These are phyloP conservation scores for Macheiramphus alcinus DNA, from an alignment of 2,113 vertebrate genomes.

Conservation along the genomic window DNA sequence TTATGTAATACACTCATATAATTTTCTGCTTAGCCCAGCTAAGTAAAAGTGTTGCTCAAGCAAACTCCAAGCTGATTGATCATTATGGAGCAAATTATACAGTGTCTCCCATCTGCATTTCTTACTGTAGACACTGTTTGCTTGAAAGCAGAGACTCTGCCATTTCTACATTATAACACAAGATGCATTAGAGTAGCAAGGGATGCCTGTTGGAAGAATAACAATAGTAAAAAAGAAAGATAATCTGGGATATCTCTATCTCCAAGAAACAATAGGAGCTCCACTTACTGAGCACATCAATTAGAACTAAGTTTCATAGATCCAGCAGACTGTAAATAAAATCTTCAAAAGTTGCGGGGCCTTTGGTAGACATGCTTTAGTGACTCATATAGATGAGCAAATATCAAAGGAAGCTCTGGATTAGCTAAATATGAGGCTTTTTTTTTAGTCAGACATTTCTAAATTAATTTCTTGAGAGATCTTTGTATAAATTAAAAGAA, in stretches of 20 bases:
- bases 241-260: not conserved
- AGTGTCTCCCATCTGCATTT: not conserved
- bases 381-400: not conserved
- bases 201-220: not conserved
- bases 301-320: not conserved
- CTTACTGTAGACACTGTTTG: not conserved
- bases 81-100: not conserved
- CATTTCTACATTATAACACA: not conserved
- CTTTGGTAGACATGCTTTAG: not conserved
- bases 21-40: conserved; percentile 6
- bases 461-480: not conserved
- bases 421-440: not conserved
- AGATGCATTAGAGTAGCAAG: not conserved
- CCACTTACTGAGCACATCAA: not conserved
- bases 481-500: not conserved
- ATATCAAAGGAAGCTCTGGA: not conserved
- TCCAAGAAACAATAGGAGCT: not conserved
- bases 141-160: not conserved
- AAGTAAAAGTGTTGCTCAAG: not conserved
- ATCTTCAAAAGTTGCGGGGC: not conserved
- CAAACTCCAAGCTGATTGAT: not conserved
- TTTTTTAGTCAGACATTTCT: not conserved
- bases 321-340: not conserved
- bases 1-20: not conserved
- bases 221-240: not conserved